These are phyloP conservation scores for Zaprionus tsacasi DNA, from an alignment of 1,140 invertebrate species.

Conservation along the genomic window DNA sequence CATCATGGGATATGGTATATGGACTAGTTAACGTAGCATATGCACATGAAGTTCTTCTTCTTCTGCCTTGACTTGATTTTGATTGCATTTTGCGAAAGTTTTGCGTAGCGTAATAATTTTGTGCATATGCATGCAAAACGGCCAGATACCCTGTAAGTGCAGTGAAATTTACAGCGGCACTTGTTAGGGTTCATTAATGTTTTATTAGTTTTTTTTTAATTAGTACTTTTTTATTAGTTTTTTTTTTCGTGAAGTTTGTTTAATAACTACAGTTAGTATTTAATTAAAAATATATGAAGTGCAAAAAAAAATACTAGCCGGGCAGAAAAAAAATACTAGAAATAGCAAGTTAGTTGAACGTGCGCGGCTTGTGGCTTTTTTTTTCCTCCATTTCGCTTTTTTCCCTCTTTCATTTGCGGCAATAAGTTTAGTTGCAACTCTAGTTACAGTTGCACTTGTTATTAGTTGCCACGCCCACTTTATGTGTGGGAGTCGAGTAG, in stretches of 20 bases:
- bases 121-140: background rate
- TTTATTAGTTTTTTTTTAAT: no score
- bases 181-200: no score
- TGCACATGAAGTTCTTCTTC: constrained; percentile 4
- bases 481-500: background rate
- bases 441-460: background rate
- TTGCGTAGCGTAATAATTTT: background rate
- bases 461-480: constrained; percentile 1
- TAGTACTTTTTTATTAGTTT: no score
- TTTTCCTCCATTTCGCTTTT: background rate
- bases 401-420: background rate
- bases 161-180: no score
- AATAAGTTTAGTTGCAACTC: background rate
- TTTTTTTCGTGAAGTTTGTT: no score
- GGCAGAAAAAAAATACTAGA: background rate
- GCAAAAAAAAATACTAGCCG: background rate
- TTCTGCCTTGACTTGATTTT: background rate
- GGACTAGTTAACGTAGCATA: background rate
- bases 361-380: background rate
- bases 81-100: constrained; percentile 3
- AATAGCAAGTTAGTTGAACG: background rate
- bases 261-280: no score
- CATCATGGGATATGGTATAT: background rate
- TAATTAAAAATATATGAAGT: no score
- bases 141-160: background rate